phyloP scores from a whole-genome alignment of 2,113 vertebrate species.

The Nycticryphes semicollaris region DNA sequence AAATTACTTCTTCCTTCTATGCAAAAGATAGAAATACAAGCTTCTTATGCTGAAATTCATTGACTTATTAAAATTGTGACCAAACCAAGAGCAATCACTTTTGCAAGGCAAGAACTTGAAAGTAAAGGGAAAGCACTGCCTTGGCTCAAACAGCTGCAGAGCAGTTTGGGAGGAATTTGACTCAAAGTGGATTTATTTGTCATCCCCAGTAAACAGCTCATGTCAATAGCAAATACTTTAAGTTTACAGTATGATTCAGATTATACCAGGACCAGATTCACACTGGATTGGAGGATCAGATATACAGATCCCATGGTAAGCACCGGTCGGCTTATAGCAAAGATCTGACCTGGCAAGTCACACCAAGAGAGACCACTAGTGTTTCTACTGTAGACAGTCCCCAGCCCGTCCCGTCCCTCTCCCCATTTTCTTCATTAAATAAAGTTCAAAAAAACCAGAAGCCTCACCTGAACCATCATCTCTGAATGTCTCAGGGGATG shows the following conservation, averaged over 20 bases:
- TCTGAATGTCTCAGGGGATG: slow-evolving; percentile 86
- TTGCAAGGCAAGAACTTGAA: not conserved
- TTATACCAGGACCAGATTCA: not conserved
- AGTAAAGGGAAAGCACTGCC: not conserved
- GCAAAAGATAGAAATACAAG: not conserved
- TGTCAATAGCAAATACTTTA: not conserved
- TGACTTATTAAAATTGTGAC: not conserved
- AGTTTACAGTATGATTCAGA: not conserved
- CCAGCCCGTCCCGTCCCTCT: too few species aligned
- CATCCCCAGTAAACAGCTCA: not conserved
- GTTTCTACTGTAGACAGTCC: not conserved
- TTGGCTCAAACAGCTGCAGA: not conserved
- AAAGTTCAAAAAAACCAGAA: not conserved
- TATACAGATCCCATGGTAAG: not conserved
- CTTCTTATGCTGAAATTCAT: not conserved
- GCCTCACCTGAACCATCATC: slow-evolving; percentile 67
- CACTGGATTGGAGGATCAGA: not conserved
- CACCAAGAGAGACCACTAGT: not conserved
- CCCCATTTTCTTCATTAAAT: not conserved
- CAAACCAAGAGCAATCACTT: not conserved
- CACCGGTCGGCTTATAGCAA: not conserved
- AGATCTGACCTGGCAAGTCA: not conserved
- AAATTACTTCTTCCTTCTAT: slow-evolving; percentile 25
- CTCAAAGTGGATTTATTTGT: not conserved
- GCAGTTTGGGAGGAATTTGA: not conserved